phyloP scores from a whole-genome alignment of 1,140 invertebrate species.

The Oscheius sp. region DNA sequence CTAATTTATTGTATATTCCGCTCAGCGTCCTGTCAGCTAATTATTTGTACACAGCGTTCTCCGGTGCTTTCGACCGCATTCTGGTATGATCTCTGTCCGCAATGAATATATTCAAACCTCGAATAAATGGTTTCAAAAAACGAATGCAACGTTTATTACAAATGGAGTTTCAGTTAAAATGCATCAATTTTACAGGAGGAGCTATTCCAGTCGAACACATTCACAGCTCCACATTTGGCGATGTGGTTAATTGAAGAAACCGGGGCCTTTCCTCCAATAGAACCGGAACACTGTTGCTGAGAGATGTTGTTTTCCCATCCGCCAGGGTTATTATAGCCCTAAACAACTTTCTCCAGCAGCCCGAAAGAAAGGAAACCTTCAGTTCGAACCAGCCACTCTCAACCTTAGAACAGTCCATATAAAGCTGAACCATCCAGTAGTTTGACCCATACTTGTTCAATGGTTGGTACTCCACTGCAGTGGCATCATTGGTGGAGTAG shows the following conservation, averaged over 20 bases:
- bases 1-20: neutral
- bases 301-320: slow-evolving; percentile 59
- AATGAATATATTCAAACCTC: slow-evolving; percentile 9
- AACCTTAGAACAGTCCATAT: slow-evolving; percentile 65
- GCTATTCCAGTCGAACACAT: slow-evolving; percentile 62
- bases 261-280: slow-evolving; percentile 51
- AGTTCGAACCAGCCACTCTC: slow-evolving; percentile 65
- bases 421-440: slow-evolving; percentile 65
- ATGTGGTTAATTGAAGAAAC: slow-evolving; percentile 61
- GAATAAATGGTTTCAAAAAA: no score
- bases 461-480: slow-evolving; percentile 59
- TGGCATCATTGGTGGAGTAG: slow-evolving; percentile 62
- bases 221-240: slow-evolving; percentile 63
- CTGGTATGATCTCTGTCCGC: neutral
- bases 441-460: slow-evolving; percentile 62
- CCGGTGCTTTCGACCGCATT: neutral
- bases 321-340: slow-evolving; percentile 45
- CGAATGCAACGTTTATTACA: no score
- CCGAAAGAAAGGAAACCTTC: slow-evolving; percentile 52
- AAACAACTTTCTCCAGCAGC: neutral
- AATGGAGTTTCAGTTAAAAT: slow-evolving; percentile 29
- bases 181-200: slow-evolving; percentile 58
- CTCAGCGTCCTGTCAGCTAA: neutral
- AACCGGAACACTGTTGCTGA: slow-evolving; percentile 53
- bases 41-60: slow-evolving; percentile 1